phyloP scores from a whole-genome alignment of 2,797 vertebrate species.

The Brachymystax lenok region DNA sequence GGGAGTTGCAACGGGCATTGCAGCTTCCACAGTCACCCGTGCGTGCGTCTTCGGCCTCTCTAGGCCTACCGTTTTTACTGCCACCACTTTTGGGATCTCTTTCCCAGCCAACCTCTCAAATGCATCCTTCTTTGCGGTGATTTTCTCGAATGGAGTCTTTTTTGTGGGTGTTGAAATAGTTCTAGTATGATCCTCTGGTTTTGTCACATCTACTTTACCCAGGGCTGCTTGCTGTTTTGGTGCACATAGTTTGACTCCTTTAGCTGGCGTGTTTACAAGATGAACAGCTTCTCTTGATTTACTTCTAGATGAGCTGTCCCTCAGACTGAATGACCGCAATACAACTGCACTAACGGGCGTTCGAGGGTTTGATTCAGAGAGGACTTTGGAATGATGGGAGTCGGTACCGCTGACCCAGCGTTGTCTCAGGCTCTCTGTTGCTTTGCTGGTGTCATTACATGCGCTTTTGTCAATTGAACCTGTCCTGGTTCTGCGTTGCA shows the following conservation, averaged over 20 bases:
- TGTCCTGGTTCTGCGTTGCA: constrained; percentile 73
- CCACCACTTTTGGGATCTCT: constrained; percentile 48
- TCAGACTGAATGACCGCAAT: constrained; percentile 54
- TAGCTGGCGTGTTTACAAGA: constrained; percentile 21
- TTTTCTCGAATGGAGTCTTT: constrained; percentile 65
- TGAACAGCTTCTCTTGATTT: constrained; percentile 31
- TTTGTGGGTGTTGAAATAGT: constrained; percentile 59
- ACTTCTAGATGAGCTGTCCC: constrained; percentile 21
- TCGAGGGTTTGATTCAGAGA: constrained; percentile 48
- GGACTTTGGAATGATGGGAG: constrained; percentile 39
- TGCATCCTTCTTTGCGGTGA: constrained; percentile 63
- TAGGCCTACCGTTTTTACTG: constrained; percentile 53
- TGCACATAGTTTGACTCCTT: constrained; percentile 5
- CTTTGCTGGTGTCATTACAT: constrained; percentile 7
- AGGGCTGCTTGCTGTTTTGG: not conserved
- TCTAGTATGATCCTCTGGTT: constrained; percentile 38
- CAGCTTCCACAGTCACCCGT: constrained; percentile 35
- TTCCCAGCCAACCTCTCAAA: constrained; percentile 65
- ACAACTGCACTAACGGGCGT: constrained; percentile 13
- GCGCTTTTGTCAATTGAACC: constrained; percentile 60
- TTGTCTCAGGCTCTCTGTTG: constrained; percentile 13
- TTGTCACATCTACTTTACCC: constrained; percentile 15
- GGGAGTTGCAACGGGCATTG: constrained; percentile 37
- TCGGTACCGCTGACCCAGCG: constrained; percentile 14
- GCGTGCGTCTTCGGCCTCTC: constrained; percentile 64